These are phyloP conservation scores for Pempheris klunzingeri DNA, from an alignment of 2,797 vertebrate genomes.

Conservation along the genomic window DNA sequence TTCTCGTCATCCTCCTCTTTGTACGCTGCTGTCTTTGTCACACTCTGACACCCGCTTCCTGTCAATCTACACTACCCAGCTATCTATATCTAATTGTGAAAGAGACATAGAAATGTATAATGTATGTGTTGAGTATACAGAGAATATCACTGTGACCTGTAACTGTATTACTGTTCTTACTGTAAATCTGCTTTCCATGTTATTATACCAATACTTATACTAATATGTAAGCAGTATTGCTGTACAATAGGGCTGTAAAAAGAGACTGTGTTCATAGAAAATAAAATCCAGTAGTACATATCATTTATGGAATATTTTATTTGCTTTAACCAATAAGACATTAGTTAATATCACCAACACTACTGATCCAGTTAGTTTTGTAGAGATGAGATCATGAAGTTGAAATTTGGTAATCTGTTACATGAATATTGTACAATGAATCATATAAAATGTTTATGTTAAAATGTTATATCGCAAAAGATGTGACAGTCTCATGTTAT, in stretches of 20 bases:
- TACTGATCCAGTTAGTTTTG: constrained; percentile 14
- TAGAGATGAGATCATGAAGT: not conserved
- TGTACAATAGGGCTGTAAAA: constrained; percentile 34
- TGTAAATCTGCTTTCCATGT: constrained; percentile 20
- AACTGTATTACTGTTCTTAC: constrained; percentile 10
- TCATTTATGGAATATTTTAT: constrained; percentile 46
- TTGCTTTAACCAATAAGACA: constrained; percentile 9
- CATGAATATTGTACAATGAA: constrained; percentile 10
- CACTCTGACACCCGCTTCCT: not conserved
- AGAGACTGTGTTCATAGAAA: constrained; percentile 25
- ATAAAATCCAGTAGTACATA: constrained; percentile 54
- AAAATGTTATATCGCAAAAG: no score
- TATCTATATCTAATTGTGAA: not conserved
- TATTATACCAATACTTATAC: constrained; percentile 1
- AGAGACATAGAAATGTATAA: not conserved
- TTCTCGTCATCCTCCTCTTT: not conserved
- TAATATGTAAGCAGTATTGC: constrained; percentile 35
- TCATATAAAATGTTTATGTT: constrained; percentile 9
- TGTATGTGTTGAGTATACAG: constrained; percentile 21
- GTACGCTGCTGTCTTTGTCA: not conserved
- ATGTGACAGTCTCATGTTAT: not conserved
- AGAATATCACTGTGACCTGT: not conserved
- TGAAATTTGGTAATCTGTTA: constrained; percentile 1
- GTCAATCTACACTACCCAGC: not conserved
- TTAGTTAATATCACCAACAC: constrained; percentile 9